A percentile compares a stretch with the other conserved stretches of the same genome.
These are phyloP conservation scores for Tachysurus vachellii DNA, from an alignment of 2,113 vertebrate species.

Conservation along the genomic window DNA sequence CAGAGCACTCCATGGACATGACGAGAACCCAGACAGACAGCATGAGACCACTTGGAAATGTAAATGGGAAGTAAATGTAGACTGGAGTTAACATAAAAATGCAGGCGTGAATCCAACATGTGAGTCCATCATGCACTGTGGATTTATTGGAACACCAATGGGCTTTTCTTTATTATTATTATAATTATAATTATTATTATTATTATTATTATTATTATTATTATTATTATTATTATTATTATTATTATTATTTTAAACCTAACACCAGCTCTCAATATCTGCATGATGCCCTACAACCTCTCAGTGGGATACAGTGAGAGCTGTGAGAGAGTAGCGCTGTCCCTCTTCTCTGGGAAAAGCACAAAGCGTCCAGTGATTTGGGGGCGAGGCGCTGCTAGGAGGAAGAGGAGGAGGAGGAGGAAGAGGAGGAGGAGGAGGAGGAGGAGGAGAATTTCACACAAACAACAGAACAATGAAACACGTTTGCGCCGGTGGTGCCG, in stretches of 20 bases:
- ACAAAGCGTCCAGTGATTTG: constrained; percentile 15
- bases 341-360: constrained; percentile 9
- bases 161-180: background rate
- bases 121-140: background rate
- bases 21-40: background rate
- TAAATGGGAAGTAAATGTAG: background rate
- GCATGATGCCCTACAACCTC: background rate
- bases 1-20: background rate
- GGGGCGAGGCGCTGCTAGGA: constrained; percentile 30
- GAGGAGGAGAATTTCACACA: constrained; percentile 52
- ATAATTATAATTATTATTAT: background rate
- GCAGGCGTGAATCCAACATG: background rate
- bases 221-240: background rate
- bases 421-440: background rate
- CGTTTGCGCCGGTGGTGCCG: constrained; percentile 38
- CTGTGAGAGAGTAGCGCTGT: constrained; percentile 18
- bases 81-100: background rate
- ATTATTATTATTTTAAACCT: background rate
- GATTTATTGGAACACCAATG: background rate
- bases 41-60: background rate
- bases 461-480: constrained; percentile 56
- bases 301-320: constrained; percentile 7
- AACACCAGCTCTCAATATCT: background rate
- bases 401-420: constrained; percentile 8
- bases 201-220: background rate